Conservation (phyloP, 2,797 vertebrate species). For the Galagoides demidoff region DNA sequence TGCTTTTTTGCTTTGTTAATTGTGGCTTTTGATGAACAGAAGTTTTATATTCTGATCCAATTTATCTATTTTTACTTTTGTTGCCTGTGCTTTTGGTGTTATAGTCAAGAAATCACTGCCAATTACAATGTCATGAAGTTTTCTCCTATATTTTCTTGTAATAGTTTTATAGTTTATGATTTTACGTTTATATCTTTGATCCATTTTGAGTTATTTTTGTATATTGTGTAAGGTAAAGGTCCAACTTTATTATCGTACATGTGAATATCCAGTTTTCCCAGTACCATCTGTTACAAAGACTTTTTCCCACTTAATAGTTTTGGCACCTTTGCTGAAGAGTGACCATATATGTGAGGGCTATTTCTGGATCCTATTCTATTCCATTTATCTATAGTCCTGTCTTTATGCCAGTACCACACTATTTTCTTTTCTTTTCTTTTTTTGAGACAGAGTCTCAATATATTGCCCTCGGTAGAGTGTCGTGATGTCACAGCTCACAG, state of each 20-base stretch:
- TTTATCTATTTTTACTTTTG: background rate
- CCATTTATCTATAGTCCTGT: background rate
- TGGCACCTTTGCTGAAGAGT: background rate
- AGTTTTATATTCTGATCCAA: background rate
- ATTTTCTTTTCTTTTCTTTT: background rate
- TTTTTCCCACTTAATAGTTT: background rate
- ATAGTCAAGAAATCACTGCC: background rate
- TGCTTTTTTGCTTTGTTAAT: background rate
- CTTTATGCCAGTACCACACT: background rate
- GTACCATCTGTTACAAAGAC: background rate
- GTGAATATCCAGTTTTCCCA: background rate
- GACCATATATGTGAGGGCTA: background rate
- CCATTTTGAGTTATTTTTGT: background rate
- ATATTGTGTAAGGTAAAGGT: background rate
- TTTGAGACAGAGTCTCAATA: too few relatives aligned
- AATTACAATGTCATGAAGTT: background rate
- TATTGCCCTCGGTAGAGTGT: too few relatives aligned
- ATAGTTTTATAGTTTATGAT: background rate
- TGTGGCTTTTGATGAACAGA: background rate
- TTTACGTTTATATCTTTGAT: background rate
- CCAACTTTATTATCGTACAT: background rate
- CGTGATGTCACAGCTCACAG: too few relatives aligned
- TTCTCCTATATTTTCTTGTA: background rate
- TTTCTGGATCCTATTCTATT: background rate
- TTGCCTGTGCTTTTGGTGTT: background rate